Conservation (phyloP, 2,888 invertebrate species). For the Cylloceria caligata region DNA sequence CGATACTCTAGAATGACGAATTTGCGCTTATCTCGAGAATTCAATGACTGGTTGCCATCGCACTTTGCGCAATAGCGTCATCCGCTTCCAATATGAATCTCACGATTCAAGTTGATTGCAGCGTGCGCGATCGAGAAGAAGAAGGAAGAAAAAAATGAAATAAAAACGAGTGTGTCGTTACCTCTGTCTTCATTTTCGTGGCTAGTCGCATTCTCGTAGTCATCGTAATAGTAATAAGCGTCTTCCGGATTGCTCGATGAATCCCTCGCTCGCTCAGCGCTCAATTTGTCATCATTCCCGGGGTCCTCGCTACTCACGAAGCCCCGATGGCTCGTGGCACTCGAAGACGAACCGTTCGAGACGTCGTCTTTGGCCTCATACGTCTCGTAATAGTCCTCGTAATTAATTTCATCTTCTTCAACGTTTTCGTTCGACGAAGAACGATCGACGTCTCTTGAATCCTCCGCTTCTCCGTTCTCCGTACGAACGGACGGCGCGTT, state of each 20-base stretch:
- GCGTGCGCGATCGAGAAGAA: conserved; percentile 5
- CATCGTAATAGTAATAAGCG: conserved; percentile 78
- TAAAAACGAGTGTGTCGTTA: conserved; percentile 53
- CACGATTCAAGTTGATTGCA: conserved; percentile 20
- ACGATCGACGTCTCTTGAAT: conserved; percentile 39
- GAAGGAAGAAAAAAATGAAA: conserved; percentile 6
- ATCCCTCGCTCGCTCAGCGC: conserved; percentile 26
- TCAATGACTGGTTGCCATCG: conserved; percentile 44
- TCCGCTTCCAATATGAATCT: background rate
- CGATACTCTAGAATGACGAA: background rate
- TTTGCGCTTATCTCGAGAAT: conserved; percentile 42
- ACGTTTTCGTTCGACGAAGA: conserved; percentile 65
- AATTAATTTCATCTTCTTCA: conserved; percentile 70
- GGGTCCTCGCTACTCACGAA: too few species aligned
- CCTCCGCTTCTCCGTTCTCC: conserved; percentile 70
- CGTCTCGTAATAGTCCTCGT: conserved; percentile 68
- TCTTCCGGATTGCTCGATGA: conserved; percentile 82
- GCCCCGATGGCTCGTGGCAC: too few species aligned
- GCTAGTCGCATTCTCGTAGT: conserved; percentile 77
- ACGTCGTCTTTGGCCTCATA: conserved; percentile 44
- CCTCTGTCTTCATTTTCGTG: conserved; percentile 62
- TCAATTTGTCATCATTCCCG: conserved; percentile 41
- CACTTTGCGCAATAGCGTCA: conserved; percentile 4
- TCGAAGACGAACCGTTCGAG: too few species aligned
- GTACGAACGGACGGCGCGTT: conserved; percentile 65